Evolutionary conservation across 2,113 vertebrate species (phyloP).

Genomic region (Siniperca chuatsi): DNA sequence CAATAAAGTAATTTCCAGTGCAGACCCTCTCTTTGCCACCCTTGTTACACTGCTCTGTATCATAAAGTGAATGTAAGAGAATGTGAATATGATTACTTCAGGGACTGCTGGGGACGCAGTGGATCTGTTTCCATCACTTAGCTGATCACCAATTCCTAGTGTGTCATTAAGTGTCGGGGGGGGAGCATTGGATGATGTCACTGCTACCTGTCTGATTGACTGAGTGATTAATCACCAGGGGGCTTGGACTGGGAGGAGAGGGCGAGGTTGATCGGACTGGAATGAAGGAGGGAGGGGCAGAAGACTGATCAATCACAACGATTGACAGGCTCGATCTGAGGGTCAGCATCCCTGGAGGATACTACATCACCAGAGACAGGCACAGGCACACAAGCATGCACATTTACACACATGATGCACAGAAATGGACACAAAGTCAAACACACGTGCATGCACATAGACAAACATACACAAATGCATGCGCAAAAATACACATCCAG

Average conservation of each 20-base stretch:
- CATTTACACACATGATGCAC: neutral
- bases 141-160: conserved; percentile 4
- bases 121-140: conserved; percentile 3
- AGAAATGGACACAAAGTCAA: neutral
- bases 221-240: conserved; percentile 74
- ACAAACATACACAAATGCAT: neutral
- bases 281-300: conserved; percentile 66
- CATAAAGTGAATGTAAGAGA: neutral
- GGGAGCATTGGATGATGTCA: conserved; percentile 63
- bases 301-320: conserved; percentile 77
- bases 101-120: conserved; percentile 4
- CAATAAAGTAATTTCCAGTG: neutral
- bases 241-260: conserved; percentile 51
- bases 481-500: neutral
- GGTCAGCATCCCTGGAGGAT: conserved; percentile 65
- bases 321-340: conserved; percentile 66
- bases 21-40: neutral
- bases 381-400: neutral
- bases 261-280: conserved; percentile 59
- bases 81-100: conserved; percentile 17
- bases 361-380: conserved; percentile 40
- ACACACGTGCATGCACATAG: neutral
- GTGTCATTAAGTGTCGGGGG: conserved; percentile 4
- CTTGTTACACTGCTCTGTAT: neutral
- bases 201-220: conserved; percentile 67